Percentiles rank a stretch among this genome's conserved stretches.
Evolutionary conservation across 2,113 vertebrate genomes (phyloP).

Genomic region (Hipposideros armiger): DNA sequence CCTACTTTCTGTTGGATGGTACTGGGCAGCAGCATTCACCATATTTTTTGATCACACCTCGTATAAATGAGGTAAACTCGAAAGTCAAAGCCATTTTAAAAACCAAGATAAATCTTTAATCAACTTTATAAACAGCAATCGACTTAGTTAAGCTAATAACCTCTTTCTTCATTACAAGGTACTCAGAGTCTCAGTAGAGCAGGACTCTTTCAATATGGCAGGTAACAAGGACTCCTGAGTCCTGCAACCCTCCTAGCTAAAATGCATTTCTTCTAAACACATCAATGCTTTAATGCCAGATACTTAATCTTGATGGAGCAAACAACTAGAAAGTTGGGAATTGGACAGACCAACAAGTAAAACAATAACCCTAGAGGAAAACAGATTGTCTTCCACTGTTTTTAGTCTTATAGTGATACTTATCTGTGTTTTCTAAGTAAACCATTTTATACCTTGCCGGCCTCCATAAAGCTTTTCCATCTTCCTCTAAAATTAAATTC

Average conservation of each 20-base stretch:
- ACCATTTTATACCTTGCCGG: constrained; percentile 29
- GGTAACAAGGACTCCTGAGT: not conserved
- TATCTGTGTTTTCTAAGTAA: constrained; percentile 37
- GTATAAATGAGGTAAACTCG: not conserved
- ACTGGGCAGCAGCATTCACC: too few relatives aligned
- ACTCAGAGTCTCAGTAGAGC: not conserved
- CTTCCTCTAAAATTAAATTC: constrained; percentile 66
- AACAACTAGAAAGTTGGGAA: not conserved
- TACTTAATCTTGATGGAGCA: not conserved
- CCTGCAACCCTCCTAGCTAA: not conserved
- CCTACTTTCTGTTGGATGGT: too few relatives aligned
- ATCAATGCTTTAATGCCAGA: not conserved
- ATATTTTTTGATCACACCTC: too few relatives aligned
- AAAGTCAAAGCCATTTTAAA: constrained; percentile 22
- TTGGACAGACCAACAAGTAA: not conserved
- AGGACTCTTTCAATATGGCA: not conserved
- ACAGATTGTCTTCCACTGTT: not conserved
- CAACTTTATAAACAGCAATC: not conserved
- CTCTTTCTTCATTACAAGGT: not conserved
- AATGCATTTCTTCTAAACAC: not conserved
- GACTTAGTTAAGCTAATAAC: not conserved
- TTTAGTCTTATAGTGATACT: not conserved
- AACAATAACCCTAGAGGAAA: not conserved
- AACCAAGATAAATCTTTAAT: constrained; percentile 6
- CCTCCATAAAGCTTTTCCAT: not conserved